These are phyloP conservation scores for Sphecodes monilicornis DNA, from an alignment of 2,888 invertebrate species.

Conservation along the genomic window DNA sequence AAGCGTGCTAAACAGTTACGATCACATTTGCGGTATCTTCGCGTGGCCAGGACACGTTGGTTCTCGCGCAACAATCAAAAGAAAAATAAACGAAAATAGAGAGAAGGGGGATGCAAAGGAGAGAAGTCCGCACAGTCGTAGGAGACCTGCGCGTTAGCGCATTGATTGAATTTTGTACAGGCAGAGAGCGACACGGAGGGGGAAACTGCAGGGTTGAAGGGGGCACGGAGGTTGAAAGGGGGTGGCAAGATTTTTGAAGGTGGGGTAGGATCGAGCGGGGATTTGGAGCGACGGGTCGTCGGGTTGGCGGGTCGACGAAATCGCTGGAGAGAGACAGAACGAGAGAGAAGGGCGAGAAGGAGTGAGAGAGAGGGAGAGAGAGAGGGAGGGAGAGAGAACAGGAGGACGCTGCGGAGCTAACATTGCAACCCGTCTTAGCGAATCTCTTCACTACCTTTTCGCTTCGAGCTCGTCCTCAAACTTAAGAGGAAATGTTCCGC, in stretches of 20 bases:
- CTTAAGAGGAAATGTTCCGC: slow-evolving; percentile 63
- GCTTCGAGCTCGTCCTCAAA: slow-evolving; percentile 60
- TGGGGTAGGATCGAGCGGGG: slow-evolving; percentile 51
- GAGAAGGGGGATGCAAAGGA: slow-evolving; percentile 37
- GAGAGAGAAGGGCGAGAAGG: not conserved
- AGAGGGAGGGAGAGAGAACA: not conserved
- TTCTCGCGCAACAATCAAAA: not conserved
- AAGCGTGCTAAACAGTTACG: not conserved
- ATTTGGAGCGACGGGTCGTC: slow-evolving; percentile 66
- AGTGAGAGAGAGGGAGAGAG: not conserved
- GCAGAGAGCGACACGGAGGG: slow-evolving; percentile 45
- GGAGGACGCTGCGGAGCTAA: slow-evolving; percentile 42
- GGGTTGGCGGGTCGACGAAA: slow-evolving; percentile 56
- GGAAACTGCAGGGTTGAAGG: slow-evolving; percentile 13
- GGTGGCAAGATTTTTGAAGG: slow-evolving; percentile 64
- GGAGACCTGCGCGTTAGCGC: slow-evolving; percentile 70
- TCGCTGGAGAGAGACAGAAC: slow-evolving; percentile 31
- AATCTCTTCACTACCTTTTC: slow-evolving; percentile 51
- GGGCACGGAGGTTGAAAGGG: slow-evolving; percentile 12
- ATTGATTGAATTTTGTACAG: slow-evolving; percentile 78
- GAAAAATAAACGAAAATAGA: not conserved
- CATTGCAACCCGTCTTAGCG: slow-evolving; percentile 56
- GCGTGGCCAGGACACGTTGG: slow-evolving; percentile 27
- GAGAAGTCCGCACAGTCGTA: slow-evolving; percentile 58
- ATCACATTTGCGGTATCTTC: slow-evolving; percentile 28